Base-by-base conservation (phyloP, 1,140 invertebrate species). In the Zaprionus gabonicus region DNA sequence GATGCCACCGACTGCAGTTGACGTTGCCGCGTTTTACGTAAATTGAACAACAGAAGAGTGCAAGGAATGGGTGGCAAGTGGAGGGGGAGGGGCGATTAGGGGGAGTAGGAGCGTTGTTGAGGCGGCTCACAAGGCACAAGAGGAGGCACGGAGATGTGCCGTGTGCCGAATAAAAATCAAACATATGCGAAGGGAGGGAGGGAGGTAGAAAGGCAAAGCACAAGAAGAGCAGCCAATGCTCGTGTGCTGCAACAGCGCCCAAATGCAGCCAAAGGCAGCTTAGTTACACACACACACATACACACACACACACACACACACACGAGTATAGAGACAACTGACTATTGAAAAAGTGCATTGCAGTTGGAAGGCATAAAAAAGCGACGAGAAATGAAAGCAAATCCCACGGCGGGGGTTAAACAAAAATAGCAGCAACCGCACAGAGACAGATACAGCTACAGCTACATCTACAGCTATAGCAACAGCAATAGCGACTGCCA, bases 21-120 rank as follows among this genome's bases (percentile, higher is more conserved):
- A 88, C 85, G 82, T 80, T 72, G 84, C 69, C 81, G 78, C 78
- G 75, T 85, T 90, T 84, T 70, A 88, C 78, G 78, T 79, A 84
- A 90, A 88, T 88, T 90, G 85, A 88, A 88, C 85, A 88, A 82
- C 81, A 84, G 67, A 57, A 13, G 58, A 69, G n/a, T 34, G 36
- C 34, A 46, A 34, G 38, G 13, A 71, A 34, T 28, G 51, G 31
- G 7, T 9, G 6, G 0, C 34, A 15, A 41, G 13, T 4, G 70
- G 15, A 17, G 44, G n/a, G 23, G 6, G n/a, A 10, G 28, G 20
- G 51, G 20, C 13, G 9, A 34, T 10, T 27, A 44, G 17, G 44
- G 34, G 31, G 25, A 46, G 31, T 41, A 28, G 36, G 20, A 53
- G 56, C 36, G 38, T 17, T 12, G 31, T 9, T 7, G 31, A 7